Evolutionary conservation across 2,797 vertebrate genomes (phyloP), one percentile per base, ranked within the genome.

Genomic region (Ispidina lecontei): DNA sequence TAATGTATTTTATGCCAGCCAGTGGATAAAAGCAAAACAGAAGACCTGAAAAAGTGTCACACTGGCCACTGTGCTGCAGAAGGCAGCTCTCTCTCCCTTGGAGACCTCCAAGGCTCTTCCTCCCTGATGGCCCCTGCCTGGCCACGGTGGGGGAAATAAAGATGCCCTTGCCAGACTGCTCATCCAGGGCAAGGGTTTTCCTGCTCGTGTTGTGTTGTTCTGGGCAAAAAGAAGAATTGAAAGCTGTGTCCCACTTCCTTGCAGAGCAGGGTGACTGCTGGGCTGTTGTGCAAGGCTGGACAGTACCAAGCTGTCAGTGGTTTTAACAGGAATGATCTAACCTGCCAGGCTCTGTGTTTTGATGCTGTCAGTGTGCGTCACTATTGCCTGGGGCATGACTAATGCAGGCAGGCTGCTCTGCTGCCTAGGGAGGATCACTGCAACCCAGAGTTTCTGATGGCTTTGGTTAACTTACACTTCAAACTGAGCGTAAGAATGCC

Each of bases 231-330:
- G 21, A n/a, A 64, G 9, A 88, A 91, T 44, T 82, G 81, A 68
- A 91, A 95, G 33, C 68, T 43, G n/a, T 62, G 75, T 84, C 54
- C 43, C 4, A 14, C 31, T 95, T 95, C 90, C 89, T 76, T 75
- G 65, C 54, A 73, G 60, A 70, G 68, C 56, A 29, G 0, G 5
- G 68, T 5, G 49, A 58, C 67, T 75, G 52, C 60, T 4, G 12
- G 60, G 71, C 6, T 17, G 74, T 95, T 96, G 90, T 91, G 93
- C 90, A 96, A 96, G 87, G 60, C 46, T 68, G 94, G 95, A 90
- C 44, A 94, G 93, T 12, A 95, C 95, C 81, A 89, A 68, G 68
- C 64, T 79, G 46, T 37, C 47, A 3, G 78, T 68, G 92, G 89
- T 77, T 91, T 91, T 15, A 60, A 49, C 14, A 82, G 49, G 60